Base-by-base conservation (phyloP, 2,113 vertebrate genomes). In the Aleadryas rufinucha region DNA sequence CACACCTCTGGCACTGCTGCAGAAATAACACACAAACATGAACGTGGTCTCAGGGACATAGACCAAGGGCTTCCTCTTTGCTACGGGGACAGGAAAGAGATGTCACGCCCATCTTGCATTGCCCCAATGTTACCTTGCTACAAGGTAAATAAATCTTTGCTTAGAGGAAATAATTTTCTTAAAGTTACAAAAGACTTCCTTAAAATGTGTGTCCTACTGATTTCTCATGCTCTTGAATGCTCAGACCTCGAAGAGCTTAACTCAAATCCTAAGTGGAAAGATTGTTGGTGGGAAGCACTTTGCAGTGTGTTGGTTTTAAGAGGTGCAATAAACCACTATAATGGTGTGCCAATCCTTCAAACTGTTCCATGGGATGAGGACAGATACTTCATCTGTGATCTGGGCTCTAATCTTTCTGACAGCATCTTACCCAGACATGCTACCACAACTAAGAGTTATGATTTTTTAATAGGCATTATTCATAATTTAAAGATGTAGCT, bases 101-200 rank as follows among this genome's bases (percentile, higher is more conserved):
- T 5, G 8, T 44, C n/a, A 33, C 0, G 0, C 14, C 28, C 21
- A 8, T 23, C 24, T 85, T 1, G 0, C 2, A 1, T 26, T 54
- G 30, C 23, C 70, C 76, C 41, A 47, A 65, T 18, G 3, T 56
- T 66, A 47, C 33, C 49, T 75, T 82, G 61, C 42, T 72, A 16
- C 16, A 37, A 39, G 24, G 21, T 27, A 59, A 87, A 52, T 17
- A 79, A 63, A 33, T 71, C n/a, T 63, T 86, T 56, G 16, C 57
- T 47, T 44, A 30, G 21, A 60, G 17, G 19, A 72, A 92, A 47
- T 39, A 1, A 17, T 80, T 91, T 44, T 91, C 41, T 69, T 37
- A 13, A n/a, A 61, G 20, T 49, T 49, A 41, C 9, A 28, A 39
- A 76, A 37, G 3, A 18, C 53, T 72, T 68, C 17, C 61, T 80